Evolutionary conservation across 2,113 vertebrate genomes (phyloP).

Genomic region (Pogonocichla stellata): DNA sequence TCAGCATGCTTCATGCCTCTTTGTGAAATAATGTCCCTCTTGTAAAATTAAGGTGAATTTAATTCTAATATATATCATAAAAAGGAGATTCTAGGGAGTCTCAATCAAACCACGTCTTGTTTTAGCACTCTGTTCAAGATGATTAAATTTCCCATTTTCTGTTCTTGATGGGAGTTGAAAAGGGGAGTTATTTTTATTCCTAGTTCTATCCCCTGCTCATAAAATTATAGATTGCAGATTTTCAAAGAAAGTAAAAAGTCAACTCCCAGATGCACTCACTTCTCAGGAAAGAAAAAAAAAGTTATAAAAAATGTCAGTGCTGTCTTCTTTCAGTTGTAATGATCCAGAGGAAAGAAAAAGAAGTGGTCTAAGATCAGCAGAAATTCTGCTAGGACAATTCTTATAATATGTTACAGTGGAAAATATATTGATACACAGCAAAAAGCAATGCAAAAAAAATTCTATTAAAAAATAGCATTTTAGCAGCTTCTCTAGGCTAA

Average conservation of each 20-base stretch:
- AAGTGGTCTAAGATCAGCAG: not conserved
- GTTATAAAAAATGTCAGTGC: not conserved
- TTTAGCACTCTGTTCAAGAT: conserved; percentile 42
- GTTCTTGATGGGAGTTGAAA: conserved; percentile 23
- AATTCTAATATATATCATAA: conserved; percentile 25
- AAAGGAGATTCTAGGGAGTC: conserved; percentile 31
- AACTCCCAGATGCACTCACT: not conserved
- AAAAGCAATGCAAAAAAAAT: not conserved
- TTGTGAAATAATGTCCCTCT: conserved; percentile 4
- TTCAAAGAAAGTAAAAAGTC: conserved; percentile 12
- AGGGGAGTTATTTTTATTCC: conserved; percentile 38
- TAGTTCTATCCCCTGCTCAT: not conserved
- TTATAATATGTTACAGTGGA: not conserved
- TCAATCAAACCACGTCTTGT: conserved; percentile 4
- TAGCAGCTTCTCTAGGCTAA: not conserved
- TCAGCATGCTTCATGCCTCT: not conserved
- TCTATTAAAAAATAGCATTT: not conserved
- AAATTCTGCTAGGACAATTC: not conserved
- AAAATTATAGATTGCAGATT: conserved; percentile 27
- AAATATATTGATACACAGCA: not conserved
- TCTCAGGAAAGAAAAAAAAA: not conserved
- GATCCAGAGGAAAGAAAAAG: not conserved
- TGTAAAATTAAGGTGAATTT: conserved; percentile 31
- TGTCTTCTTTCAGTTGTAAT: not conserved
- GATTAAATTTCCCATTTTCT: conserved; percentile 54